Conservation (phyloP, 2,888 invertebrate species). For the Dyspetes luteomarginatus region DNA sequence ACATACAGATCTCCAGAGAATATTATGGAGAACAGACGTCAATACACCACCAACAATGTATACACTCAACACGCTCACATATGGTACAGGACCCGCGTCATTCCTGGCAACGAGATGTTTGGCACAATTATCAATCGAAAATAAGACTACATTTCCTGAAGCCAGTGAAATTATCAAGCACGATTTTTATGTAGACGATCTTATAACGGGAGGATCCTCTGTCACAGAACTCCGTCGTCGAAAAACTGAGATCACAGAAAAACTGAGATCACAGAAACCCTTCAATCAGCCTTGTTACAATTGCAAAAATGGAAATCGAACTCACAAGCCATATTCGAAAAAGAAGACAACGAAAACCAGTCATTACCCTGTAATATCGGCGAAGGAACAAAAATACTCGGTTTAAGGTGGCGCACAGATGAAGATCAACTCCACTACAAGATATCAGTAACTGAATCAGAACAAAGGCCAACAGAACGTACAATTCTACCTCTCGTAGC, state of each 20-base stretch:
- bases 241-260: slow-evolving; percentile 59
- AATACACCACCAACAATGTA: slow-evolving; percentile 3
- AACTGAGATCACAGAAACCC: too few species aligned
- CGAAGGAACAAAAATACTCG: slow-evolving; percentile 42
- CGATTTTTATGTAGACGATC: slow-evolving; percentile 67
- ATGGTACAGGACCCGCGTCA: slow-evolving; percentile 48
- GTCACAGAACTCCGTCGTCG: slow-evolving; percentile 57
- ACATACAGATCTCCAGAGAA: slow-evolving; percentile 53
- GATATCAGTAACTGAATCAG: not conserved
- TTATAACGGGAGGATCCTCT: slow-evolving; percentile 61
- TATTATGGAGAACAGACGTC: slow-evolving; percentile 53
- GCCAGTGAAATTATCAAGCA: slow-evolving; percentile 40
- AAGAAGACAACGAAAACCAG: not conserved
- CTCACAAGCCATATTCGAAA: slow-evolving; percentile 27
- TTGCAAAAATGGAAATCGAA: slow-evolving; percentile 71
- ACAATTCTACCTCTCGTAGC: slow-evolving; percentile 57
- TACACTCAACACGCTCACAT: slow-evolving; percentile 56
- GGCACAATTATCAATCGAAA: slow-evolving; percentile 48
- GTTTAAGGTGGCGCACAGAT: slow-evolving; percentile 10
- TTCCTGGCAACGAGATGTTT: slow-evolving; percentile 58
- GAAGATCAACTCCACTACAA: slow-evolving; percentile 31
- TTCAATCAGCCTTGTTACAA: slow-evolving; percentile 72
- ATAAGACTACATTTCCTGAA: slow-evolving; percentile 44
- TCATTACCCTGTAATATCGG: not conserved
- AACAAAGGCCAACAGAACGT: slow-evolving; percentile 35